Conservation (phyloP, 2,888 invertebrate species). For the Miltochrista miniata region DNA sequence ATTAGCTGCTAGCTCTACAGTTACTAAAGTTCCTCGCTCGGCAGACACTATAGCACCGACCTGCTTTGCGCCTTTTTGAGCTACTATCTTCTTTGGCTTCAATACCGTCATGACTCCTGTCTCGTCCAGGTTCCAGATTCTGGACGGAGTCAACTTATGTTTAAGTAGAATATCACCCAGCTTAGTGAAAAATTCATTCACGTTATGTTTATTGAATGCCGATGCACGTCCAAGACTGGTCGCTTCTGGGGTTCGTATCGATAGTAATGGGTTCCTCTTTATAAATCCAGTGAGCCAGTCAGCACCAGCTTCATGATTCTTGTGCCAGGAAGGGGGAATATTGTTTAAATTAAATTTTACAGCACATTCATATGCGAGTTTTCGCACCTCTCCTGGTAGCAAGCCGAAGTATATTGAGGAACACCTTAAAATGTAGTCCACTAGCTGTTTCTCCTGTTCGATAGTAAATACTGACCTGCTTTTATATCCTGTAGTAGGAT, state of each 20-base stretch:
- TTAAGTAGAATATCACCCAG: neutral
- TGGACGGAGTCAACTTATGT: neutral
- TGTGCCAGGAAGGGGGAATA: conserved; percentile 1
- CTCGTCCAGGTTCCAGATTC: neutral
- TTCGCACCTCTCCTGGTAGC: neutral
- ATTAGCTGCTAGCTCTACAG: neutral
- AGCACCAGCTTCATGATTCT: neutral
- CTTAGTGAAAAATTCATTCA: neutral
- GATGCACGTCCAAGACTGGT: neutral
- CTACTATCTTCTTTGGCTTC: conserved; percentile 1
- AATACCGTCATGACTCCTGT: neutral
- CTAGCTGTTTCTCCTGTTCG: no score
- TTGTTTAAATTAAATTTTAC: neutral
- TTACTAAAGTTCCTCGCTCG: neutral
- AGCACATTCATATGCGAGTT: neutral
- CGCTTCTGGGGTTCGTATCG: neutral
- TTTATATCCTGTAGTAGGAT: no score
- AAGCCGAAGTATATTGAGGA: neutral
- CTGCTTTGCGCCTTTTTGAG: neutral
- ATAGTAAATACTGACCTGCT: no score
- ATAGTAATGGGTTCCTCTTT: neutral
- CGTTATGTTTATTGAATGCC: neutral
- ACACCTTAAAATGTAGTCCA: conserved; percentile 1
- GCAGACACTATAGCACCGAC: neutral
- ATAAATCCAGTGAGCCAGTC: conserved; percentile 1